Base-by-base conservation (phyloP, 2,113 vertebrate species). In the Octodon degus region DNA sequence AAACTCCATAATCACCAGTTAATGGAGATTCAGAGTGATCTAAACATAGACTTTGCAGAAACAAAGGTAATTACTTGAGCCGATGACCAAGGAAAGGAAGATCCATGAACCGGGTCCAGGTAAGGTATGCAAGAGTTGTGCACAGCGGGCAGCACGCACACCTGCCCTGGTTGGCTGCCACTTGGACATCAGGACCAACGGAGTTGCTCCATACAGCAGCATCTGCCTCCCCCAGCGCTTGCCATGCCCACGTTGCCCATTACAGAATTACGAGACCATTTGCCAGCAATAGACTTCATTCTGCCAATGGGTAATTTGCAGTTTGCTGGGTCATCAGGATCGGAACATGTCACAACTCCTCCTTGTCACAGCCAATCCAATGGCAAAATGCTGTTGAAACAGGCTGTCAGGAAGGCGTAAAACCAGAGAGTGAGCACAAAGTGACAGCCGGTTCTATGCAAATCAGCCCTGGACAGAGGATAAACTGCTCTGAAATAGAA, bases 281-380 rank as follows among this genome's bases (percentile, higher is more conserved):
- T 74, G 86, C 93, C 30, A 91, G 86, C 91, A 40, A 55, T 80
- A 93, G 97, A 80, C 85, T 88, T 83, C 0, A 1, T 96, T 98
- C 96, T 97, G 93, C 95, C 97, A 97, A 43, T 89, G 37, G 40
- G 60, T 47, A 96, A 74, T 97, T 97, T 81, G 27, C 83, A 62
- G 30, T 97, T 98, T 97, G 93, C 96, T 97, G 74, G 86, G 72
- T 97, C 97, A 80, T 70, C 62, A 22, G 76, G 79, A 97, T 90
- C 93, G 80, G 85, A 97, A 86, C 47, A 1, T 86, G 72, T 87
- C 77, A 86, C 0, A 1, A 97, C 70, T 97, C 80, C 94, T 96
- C 83, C 89, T 96, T 25, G 5, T 89, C 32, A 34, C 79, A 90
- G 95, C 58, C 80, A 22, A 60, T 97, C 91, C 65, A 68, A 55